Base-by-base conservation (phyloP, 2,113 vertebrate species). In the Pterocles burchelli region DNA sequence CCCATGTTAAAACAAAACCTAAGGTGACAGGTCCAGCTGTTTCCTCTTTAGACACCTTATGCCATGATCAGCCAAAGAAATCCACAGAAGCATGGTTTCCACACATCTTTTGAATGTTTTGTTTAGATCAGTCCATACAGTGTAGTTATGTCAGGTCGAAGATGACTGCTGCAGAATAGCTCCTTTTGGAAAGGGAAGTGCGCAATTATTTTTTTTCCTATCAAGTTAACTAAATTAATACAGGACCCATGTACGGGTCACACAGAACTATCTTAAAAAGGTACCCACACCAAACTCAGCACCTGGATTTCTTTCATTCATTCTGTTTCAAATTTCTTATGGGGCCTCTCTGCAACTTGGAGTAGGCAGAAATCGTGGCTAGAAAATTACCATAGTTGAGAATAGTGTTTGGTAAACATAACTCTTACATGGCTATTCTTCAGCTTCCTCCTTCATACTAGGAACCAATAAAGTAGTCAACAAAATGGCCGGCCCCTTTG, bases 211-310 rank as follows among this genome's bases (percentile, higher is more conserved):
- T 31, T 24, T 38, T 19, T 13, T 14, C 6, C 48, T 13, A 15
- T 17, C 4, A 4, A 22, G 18, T 38, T 54, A 71, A 91, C 36
- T 51, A 55, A 38, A 78, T 67, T 51, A 59, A 43, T 46, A 70
- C 1, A 1, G 43, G 33, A 72, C 36, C 17, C 36, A 62, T 0
- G 1, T 43, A 63, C 4, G 13, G 13, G 61, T 58, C n/a, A 54
- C 10, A 3, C 29, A 63, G n/a, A 85, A 58, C n/a, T 28, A 28
- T 13, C 21, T 84, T 74, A 28, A 49, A 45, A 68, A 65, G 28
- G 7, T 21, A 49, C 11, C 31, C 16, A 76, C 13, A 76, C 13
- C 48, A 52, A 68, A 48, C 12, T 24, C 48, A 54, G 33, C 38
- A 54, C 31, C 19, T 63, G 24, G 15, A 63, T 75, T 63, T 33